phyloP scores from a whole-genome alignment of 2,113 vertebrate species.

The Aviceda subcristata region DNA sequence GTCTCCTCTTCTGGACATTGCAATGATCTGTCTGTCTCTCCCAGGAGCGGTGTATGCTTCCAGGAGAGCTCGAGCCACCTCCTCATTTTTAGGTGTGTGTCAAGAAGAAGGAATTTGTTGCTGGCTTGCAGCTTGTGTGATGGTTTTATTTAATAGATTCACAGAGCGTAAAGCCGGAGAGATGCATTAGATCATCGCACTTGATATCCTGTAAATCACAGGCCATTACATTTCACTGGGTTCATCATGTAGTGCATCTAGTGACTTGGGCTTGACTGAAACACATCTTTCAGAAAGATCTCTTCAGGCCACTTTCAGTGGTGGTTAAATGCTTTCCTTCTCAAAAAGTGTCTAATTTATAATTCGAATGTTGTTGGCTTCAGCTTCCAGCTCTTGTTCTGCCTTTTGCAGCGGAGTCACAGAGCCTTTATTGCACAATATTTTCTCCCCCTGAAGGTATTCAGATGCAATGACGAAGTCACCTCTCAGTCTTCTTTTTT shows the following conservation, averaged over 20 bases:
- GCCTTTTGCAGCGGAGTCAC: neutral
- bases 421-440: neutral
- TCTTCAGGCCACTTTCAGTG: slow-evolving; percentile 4
- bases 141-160: slow-evolving; percentile 10
- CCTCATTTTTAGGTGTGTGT: neutral
- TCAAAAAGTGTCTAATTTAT: neutral
- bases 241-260: neutral
- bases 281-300: neutral
- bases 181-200: neutral
- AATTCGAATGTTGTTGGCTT: neutral
- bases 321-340: neutral
- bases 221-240: neutral
- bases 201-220: slow-evolving; percentile 1
- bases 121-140: neutral
- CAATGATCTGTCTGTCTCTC: neutral
- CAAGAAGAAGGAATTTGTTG: neutral
- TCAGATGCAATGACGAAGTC: neutral
- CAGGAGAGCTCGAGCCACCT: neutral
- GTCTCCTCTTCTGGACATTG: neutral
- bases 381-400: slow-evolving; percentile 15
- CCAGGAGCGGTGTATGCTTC: neutral
- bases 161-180: neutral
- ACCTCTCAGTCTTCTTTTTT: slow-evolving; percentile 1
- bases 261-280: neutral
- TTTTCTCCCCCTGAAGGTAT: neutral